Evolutionary conservation across 2,888 invertebrate species (phyloP).

Genomic region (Spilarctia lutea): DNA sequence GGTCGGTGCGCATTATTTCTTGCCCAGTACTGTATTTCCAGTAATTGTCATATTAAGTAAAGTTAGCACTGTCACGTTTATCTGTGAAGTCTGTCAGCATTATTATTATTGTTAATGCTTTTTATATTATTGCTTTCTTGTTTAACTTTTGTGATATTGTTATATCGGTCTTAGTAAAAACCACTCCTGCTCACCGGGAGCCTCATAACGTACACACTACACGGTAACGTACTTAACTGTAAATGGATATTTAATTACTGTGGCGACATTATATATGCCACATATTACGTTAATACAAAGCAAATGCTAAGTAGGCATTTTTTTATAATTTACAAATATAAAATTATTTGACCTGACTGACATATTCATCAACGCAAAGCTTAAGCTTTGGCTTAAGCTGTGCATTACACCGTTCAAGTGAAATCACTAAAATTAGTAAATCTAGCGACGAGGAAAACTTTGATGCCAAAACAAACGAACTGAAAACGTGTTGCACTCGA

Average conservation of each 20-base stretch:
- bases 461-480: too few species aligned
- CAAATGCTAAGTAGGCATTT: neutral
- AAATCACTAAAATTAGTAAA: too few species aligned
- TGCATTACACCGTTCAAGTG: too few species aligned
- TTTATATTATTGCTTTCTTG: neutral
- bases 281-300: neutral
- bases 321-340: neutral
- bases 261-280: neutral
- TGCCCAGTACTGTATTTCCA: too few species aligned
- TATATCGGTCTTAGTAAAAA: neutral
- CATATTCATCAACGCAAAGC: neutral
- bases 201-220: slow-evolving; percentile 20
- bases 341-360: neutral
- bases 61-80: too few species aligned
- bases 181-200: neutral
- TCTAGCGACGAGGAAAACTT: too few species aligned
- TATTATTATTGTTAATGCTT: neutral
- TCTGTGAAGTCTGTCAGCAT: neutral
- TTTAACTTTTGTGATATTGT: neutral
- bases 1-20: too few species aligned
- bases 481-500: too few species aligned
- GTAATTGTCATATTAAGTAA: too few species aligned
- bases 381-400: neutral
- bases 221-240: slow-evolving; percentile 40
- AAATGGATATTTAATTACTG: slow-evolving; percentile 28